Evolutionary conservation across 2,797 vertebrate genomes (phyloP).

Genomic region (Oryzias sinensis): DNA sequence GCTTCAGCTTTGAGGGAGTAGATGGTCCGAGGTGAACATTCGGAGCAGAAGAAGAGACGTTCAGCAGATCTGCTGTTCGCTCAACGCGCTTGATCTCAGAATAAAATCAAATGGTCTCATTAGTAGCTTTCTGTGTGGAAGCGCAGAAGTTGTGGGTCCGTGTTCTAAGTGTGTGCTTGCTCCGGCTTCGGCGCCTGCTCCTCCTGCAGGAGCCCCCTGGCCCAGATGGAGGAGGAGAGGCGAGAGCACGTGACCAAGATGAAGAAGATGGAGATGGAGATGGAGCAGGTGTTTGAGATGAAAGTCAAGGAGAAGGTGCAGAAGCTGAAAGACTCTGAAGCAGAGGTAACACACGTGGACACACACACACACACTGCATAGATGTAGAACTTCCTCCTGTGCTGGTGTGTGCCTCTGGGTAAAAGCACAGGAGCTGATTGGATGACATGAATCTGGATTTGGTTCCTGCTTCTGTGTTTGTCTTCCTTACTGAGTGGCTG

Average conservation of each 20-base stretch:
- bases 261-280: slow-evolving; percentile 99
- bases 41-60: too few relatives aligned
- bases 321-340: slow-evolving; percentile 99
- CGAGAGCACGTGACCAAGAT: slow-evolving; percentile 96
- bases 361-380: slow-evolving; percentile 7
- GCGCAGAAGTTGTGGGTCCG: slow-evolving; percentile 2
- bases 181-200: neutral
- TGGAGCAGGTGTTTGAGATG: slow-evolving; percentile 99
- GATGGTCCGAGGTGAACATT: too few relatives aligned
- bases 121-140: too few relatives aligned
- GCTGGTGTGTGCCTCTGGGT: slow-evolving; percentile 15
- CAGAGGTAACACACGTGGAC: slow-evolving; percentile 82
- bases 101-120: too few relatives aligned
- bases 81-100: too few relatives aligned
- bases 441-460: neutral
- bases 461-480: neutral
- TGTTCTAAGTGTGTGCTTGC: neutral
- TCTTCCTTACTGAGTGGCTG: too few relatives aligned
- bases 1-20: too few relatives aligned
- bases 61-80: too few relatives aligned
- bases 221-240: slow-evolving; percentile 98
- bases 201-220: slow-evolving; percentile 89
- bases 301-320: slow-evolving; percentile 99
- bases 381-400: slow-evolving; percentile 28
- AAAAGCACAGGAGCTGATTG: neutral